A percentile compares a stretch with the other conserved stretches of the same genome.
phyloP scores from a whole-genome alignment of 2,888 invertebrate species.

The Brachypterus glaber region DNA sequence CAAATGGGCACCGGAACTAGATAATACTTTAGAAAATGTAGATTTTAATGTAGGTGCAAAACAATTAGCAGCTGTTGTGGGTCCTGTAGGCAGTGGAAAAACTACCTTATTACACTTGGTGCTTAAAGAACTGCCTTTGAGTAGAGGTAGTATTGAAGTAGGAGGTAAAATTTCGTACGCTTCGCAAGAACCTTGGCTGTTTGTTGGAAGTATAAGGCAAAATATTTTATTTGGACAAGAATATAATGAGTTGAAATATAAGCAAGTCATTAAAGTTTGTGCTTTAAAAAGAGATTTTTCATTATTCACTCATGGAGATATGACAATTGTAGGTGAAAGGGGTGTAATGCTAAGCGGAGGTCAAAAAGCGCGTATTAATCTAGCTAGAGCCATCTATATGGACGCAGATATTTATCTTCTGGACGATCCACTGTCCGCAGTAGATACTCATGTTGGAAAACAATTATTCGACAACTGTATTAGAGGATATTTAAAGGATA shows the following conservation, averaged over 20 bases:
- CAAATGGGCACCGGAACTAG: constrained; percentile 51
- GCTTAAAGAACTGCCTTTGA: constrained; percentile 61
- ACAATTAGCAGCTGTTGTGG: constrained; percentile 47
- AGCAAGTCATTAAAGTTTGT: constrained; percentile 57
- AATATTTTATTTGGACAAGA: constrained; percentile 82
- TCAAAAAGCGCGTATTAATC: constrained; percentile 76
- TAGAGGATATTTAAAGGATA: constrained; percentile 49
- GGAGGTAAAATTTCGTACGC: constrained; percentile 65
- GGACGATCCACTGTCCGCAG: constrained; percentile 83
- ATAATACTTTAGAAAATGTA: constrained; percentile 48
- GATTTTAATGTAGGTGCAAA: constrained; percentile 55
- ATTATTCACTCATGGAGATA: constrained; percentile 66
- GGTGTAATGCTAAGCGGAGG: constrained; percentile 67
- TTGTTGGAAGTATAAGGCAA: constrained; percentile 73
- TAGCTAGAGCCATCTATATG: constrained; percentile 76
- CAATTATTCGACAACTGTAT: constrained; percentile 77
- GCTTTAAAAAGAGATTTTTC: constrained; percentile 62
- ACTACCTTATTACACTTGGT: constrained; percentile 45
- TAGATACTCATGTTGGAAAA: constrained; percentile 78
- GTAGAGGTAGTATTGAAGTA: constrained; percentile 53
- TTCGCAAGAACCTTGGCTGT: constrained; percentile 78
- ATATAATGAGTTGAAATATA: constrained; percentile 57
- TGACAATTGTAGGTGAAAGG: constrained; percentile 66
- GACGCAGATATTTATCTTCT: constrained; percentile 75
- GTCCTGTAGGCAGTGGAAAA: constrained; percentile 57